Conservation (phyloP, 1,140 invertebrate species). For the Mercenaria mercenaria region DNA sequence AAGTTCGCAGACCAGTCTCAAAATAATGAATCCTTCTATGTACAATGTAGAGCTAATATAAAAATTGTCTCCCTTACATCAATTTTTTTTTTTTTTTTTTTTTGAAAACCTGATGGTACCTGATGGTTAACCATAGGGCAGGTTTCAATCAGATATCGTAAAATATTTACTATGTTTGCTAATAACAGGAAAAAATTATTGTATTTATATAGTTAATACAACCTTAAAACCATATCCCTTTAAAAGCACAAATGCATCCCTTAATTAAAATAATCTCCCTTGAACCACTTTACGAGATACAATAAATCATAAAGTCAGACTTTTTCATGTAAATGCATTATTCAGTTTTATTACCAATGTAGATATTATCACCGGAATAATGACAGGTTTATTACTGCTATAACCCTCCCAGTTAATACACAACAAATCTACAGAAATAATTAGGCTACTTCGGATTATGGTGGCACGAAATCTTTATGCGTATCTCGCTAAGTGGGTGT, state of each 20-base stretch:
- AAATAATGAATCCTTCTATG: too few species aligned
- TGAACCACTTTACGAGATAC: background rate
- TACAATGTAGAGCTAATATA: too few species aligned
- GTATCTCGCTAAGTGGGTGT: constrained; percentile 23
- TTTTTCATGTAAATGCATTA: constrained; percentile 26
- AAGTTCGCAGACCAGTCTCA: too few species aligned
- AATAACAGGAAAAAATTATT: too few species aligned
- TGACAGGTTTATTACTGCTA: constrained; percentile 37
- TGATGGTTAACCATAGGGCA: too few species aligned
- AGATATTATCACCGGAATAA: background rate
- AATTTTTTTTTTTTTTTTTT: too few species aligned
- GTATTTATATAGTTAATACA: too few species aligned
- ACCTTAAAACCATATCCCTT: background rate
- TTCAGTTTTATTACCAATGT: constrained; percentile 18
- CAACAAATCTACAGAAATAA: constrained; percentile 35
- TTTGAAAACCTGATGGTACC: too few species aligned
- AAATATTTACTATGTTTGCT: too few species aligned
- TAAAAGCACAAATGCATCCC: background rate
- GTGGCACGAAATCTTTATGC: constrained; percentile 1
- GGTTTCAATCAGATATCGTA: too few species aligned
- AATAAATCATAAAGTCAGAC: constrained; percentile 19
- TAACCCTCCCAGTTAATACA: constrained; percentile 37
- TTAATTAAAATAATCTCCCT: constrained; percentile 1
- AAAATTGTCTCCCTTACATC: too few species aligned
- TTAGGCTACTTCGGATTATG: constrained; percentile 23